Evolutionary conservation across 2,113 vertebrate genomes (phyloP), one percentile per base, ranked within the genome.

Genomic region (Apistogramma diplotaenia): DNA sequence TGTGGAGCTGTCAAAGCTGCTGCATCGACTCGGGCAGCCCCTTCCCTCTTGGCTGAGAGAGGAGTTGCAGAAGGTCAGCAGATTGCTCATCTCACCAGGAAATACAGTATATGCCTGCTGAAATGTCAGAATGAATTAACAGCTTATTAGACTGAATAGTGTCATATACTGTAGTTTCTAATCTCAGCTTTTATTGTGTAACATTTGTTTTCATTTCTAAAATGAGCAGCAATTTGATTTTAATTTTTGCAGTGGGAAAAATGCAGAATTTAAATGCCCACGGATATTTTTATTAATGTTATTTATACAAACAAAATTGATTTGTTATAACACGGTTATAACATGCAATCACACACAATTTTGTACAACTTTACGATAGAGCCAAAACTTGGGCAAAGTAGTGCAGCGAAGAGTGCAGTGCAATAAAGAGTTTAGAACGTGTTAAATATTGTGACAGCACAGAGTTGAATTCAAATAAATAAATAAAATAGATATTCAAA

Each of bases 41-140:
- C 92, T 99, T 79, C 98, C 98, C 3, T 96, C 98, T 0, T 99
- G 98, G 98, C 94, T 99, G 33, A 95, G 98, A 91, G 97, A 99
- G 87, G 98, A 99, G 87, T 95, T 99, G 8, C 98, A 99, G 94
- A 99, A 99, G 95, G 96, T 99, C 90, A 97, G 97, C 94, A 95
- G 95, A 78, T 82, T 78, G 33, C 53, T 51, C 59, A 62, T 79
- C 58, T 74, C 54, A 70, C 29, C 19, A 59, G 1, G 18, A 16
- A 29, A 59, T 18, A 59, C 19, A 18, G 6, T 51, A 70, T 70
- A 70, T 70, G 25, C 49, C 51, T 51, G 65, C 31, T 70, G 13
- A 70, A 51, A 18, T 29, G 40, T 51, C 25, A 51, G 25, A 70
- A n/a, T 0, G 1, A 31, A 70, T 70, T 70, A 49, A 29, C 29